Conservation (phyloP, 2,797 vertebrate genomes). For the Crax fasciolata region DNA sequence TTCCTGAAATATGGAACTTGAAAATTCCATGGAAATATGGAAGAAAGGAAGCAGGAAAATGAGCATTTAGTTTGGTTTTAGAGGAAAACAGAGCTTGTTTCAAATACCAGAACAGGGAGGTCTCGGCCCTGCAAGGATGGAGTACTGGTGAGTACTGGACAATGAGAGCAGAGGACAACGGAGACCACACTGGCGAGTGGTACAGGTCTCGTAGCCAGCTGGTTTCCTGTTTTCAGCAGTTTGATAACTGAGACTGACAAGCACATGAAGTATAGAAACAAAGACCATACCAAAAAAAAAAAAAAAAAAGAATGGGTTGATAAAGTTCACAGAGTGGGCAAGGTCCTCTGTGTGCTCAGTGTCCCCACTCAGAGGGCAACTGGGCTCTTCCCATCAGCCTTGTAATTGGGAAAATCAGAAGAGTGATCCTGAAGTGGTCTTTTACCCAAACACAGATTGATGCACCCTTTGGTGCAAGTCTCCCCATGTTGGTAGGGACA, state of each 20-base stretch:
- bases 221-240: neutral
- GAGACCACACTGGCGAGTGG: neutral
- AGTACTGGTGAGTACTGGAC: neutral
- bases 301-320: neutral
- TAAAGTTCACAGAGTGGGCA: neutral
- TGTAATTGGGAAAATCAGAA: neutral
- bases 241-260: neutral
- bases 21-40: neutral
- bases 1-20: neutral
- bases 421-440: neutral
- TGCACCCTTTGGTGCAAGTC: neutral
- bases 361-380: fast-evolving
- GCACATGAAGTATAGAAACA: neutral
- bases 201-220: neutral
- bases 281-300: neutral
- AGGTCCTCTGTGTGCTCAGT: neutral
- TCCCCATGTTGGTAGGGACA: fast-evolving
- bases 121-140: neutral
- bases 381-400: neutral
- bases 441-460: neutral
- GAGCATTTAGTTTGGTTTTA: neutral
- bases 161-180: neutral
- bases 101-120: neutral
- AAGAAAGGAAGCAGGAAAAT: neutral
- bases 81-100: neutral